Evolutionary conservation across 2,888 invertebrate genomes (phyloP), one percentile per base, ranked within the genome.

Genomic region (Omphaloscelis lunosa): DNA sequence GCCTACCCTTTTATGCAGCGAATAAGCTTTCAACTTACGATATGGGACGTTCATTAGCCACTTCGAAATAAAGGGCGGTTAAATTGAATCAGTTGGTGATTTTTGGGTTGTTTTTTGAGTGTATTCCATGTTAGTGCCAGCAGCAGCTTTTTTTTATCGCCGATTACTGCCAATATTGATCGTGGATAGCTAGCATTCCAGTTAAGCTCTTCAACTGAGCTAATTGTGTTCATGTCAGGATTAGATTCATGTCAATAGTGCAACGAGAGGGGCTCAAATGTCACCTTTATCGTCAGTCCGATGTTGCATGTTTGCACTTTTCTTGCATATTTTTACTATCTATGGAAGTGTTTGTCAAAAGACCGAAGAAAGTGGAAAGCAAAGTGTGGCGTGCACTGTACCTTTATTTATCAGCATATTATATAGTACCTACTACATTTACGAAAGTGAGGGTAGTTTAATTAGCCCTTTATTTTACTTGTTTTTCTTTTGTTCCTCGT

Each of bases 1-100:
- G 80, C 76, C 77, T 82, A 82, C 87, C 83, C 89, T 82, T 88
- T 83, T 85, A 88, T 83, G 79, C 72, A 73, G 74, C 72, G 69
- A 79, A 77, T 74, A 80, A 71, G 77, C 86, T 82, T 81, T 77
- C 75, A 86, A 85, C 83, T 85, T 86, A 86, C 81, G 81, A 74
- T 86, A 80, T 78, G 79, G 77, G 67, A 77, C 78, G 81, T 88
- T 88, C 87, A 87, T 88, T 87, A 88, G 83, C 85, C 72, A 79
- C 73, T 79, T 75, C 29, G 62, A 71, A 80, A 84, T 79, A 82
- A 77, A 82, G 71, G 75, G 45, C 63, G 69, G 63, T 75, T 76
- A 69, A 83, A 86, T 77, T 79, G 79, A 79, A 87, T 83, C 67
- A 63, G 53, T 71, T n/a, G 17, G 58, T 63, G 48, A 39, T 61